Conservation (phyloP, 1,140 invertebrate genomes). For the Lepidurus arcticus region DNA sequence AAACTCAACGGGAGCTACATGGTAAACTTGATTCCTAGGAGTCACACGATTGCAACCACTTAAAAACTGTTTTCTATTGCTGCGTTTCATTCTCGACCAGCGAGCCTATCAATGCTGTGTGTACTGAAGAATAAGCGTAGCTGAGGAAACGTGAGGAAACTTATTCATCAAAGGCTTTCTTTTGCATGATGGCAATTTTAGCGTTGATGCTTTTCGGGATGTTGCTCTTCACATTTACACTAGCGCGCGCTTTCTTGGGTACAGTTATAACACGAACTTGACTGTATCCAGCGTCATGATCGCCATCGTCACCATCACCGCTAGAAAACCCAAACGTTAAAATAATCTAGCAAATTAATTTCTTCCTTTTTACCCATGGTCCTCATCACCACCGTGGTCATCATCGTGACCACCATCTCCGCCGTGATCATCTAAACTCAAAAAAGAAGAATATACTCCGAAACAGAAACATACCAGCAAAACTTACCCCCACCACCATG, state of each 20-base stretch:
- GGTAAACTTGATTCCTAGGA: too few relatives aligned
- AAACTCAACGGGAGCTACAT: too few relatives aligned
- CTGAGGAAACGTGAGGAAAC: background rate
- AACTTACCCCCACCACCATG: constrained; percentile 24
- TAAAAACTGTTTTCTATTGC: too few relatives aligned
- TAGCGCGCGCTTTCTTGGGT: background rate
- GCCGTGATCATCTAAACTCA: constrained; percentile 26
- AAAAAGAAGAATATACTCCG: background rate
- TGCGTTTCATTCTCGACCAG: too few relatives aligned
- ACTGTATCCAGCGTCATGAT: background rate
- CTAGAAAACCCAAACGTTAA: background rate
- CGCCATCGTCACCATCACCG: background rate
- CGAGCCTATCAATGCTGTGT: too few relatives aligned
- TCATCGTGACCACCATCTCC: constrained; percentile 29
- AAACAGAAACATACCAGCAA: background rate
- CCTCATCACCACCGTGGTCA: constrained; percentile 34
- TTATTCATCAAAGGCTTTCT: background rate
- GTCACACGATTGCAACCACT: too few relatives aligned
- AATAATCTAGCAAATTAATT: background rate
- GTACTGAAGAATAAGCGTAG: too few relatives aligned
- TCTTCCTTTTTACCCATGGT: background rate
- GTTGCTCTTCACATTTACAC: background rate
- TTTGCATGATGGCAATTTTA: background rate
- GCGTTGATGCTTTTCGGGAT: background rate
- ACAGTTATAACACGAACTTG: background rate